Evolutionary conservation across 1,140 invertebrate species (phyloP).

Genomic region (Lasaia peninsularis): DNA sequence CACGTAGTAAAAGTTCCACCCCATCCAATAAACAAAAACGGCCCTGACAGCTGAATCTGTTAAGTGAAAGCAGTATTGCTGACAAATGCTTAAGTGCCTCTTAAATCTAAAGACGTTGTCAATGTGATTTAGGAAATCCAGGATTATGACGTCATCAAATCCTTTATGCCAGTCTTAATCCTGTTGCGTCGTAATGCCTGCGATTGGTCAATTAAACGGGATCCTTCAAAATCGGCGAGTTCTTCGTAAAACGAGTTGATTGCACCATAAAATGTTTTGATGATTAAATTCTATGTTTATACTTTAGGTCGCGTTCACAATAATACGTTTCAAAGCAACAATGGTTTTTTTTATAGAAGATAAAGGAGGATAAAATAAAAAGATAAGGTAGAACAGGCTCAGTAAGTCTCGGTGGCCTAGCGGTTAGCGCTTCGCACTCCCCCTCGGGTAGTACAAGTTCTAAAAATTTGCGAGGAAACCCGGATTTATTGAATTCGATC

Average conservation of each 20-base stretch:
- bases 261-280: neutral
- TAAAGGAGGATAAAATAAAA: too few species aligned
- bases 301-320: neutral
- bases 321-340: too few species aligned
- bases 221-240: neutral
- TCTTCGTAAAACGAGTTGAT: neutral
- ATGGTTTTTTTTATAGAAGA: too few species aligned
- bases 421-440: too few species aligned
- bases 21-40: slow-evolving; percentile 2
- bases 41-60: neutral
- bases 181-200: slow-evolving; percentile 1
- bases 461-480: too few species aligned
- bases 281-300: neutral
- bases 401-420: too few species aligned
- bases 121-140: slow-evolving; percentile 1
- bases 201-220: neutral
- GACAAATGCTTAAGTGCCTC: slow-evolving; percentile 6
- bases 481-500: too few species aligned
- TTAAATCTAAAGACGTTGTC: neutral
- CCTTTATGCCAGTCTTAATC: slow-evolving; percentile 1
- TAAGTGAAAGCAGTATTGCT: slow-evolving; percentile 1
- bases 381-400: too few species aligned
- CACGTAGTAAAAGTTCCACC: neutral
- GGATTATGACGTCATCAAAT: slow-evolving; percentile 6
- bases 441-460: too few species aligned